Conservation (phyloP, 2,797 vertebrate species). For the Danio aesculapii region DNA sequence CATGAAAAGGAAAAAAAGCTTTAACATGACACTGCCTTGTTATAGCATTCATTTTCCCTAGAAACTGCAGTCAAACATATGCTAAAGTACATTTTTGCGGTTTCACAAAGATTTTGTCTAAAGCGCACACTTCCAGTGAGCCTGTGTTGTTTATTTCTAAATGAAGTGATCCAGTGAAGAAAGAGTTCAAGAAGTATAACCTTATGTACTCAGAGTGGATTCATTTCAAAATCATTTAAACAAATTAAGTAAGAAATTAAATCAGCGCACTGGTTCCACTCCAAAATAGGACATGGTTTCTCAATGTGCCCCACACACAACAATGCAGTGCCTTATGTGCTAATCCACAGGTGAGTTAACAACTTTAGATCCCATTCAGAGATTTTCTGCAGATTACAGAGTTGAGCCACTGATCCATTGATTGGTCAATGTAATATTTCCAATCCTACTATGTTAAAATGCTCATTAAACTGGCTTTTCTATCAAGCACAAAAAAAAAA, state of each 20-base stretch:
- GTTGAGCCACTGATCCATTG: not conserved
- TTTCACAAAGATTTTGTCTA: no score
- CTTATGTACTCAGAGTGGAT: not conserved
- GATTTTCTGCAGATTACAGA: not conserved
- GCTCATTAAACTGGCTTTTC: not conserved
- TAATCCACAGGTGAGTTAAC: slow-evolving; percentile 23
- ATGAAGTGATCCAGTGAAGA: not conserved
- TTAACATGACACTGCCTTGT: no score
- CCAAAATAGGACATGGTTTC: slow-evolving; percentile 7
- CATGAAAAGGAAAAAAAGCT: no score
- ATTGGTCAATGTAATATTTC: slow-evolving; percentile 14
- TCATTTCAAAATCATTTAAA: slow-evolving; percentile 3
- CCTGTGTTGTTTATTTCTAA: not conserved
- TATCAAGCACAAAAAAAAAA: no score
- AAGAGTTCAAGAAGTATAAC: not conserved
- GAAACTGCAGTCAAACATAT: no score
- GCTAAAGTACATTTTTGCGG: no score
- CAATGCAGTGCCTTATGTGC: not conserved
- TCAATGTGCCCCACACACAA: slow-evolving; percentile 16
- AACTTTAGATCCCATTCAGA: slow-evolving; percentile 16
- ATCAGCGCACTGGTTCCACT: not conserved
- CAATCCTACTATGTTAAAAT: not conserved
- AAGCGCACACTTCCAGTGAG: no score
- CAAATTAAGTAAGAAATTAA: not conserved
- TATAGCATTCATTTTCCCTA: no score